phyloP scores from a whole-genome alignment of 2,113 vertebrate species.

The Bolborhynchus lineola region DNA sequence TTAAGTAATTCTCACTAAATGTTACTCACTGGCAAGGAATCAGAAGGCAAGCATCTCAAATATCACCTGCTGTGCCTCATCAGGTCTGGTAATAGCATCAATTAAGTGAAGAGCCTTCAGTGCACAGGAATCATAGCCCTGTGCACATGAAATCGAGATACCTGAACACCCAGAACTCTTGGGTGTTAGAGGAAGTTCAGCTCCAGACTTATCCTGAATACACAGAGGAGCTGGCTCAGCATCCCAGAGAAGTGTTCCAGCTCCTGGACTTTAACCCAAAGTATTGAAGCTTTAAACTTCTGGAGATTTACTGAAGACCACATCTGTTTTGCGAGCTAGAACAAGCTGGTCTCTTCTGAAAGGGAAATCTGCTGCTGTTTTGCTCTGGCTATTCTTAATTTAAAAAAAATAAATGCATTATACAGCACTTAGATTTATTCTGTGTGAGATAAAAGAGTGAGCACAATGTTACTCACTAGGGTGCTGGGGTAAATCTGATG shows the following conservation, averaged over 20 bases:
- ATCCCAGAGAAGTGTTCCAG: not conserved
- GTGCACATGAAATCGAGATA: not conserved
- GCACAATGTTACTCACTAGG: not conserved
- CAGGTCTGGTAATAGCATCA: constrained; percentile 51
- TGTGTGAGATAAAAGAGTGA: not conserved
- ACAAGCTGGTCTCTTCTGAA: not conserved
- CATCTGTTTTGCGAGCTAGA: not conserved
- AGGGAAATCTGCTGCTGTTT: not conserved
- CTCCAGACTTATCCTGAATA: not conserved
- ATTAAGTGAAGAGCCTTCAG: constrained; percentile 36
- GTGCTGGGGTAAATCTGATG: constrained; percentile 3
- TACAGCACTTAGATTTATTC: not conserved
- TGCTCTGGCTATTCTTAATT: not conserved
- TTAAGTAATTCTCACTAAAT: constrained; percentile 60
- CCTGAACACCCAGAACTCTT: not conserved
- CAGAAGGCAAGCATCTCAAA: constrained; percentile 39
- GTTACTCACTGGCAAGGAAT: constrained; percentile 42
- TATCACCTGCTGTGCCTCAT: constrained; percentile 52
- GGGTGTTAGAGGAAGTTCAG: not conserved
- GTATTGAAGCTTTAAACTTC: not conserved
- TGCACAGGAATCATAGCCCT: not conserved
- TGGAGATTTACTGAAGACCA: not conserved
- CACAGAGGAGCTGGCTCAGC: not conserved
- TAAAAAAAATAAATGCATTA: not conserved
- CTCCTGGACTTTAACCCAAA: not conserved